Evolutionary conservation across 2,797 vertebrate species (phyloP).

Genomic region (Etheostoma perlongum): DNA sequence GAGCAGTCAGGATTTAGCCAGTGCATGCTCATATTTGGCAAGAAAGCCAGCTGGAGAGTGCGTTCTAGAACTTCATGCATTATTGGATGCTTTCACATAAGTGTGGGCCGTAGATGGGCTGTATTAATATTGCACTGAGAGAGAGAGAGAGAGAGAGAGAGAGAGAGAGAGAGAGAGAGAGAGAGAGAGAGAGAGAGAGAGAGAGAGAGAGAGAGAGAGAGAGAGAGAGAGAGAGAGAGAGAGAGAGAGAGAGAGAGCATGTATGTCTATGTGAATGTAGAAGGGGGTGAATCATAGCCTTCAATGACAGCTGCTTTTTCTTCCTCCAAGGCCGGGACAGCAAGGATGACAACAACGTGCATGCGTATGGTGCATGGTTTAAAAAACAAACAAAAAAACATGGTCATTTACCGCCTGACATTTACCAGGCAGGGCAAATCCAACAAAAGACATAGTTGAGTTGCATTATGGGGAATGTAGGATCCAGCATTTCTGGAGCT

Average conservation of each 20-base stretch:
- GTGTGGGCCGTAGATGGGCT: conserved; percentile 54
- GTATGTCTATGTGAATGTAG: conserved; percentile 15
- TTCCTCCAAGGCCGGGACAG: conserved; percentile 12
- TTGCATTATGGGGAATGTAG: too few species aligned
- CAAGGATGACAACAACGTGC: background rate
- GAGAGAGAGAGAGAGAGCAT: too few species aligned
- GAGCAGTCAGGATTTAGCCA: conserved; percentile 25
- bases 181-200: too few species aligned
- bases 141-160: conserved; percentile 13
- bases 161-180: too few species aligned
- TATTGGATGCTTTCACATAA: conserved; percentile 68
- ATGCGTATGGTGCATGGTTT: too few species aligned
- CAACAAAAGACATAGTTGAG: too few species aligned
- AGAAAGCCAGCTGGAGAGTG: conserved; percentile 48
- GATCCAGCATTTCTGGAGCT: too few species aligned
- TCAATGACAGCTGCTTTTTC: conserved; percentile 52
- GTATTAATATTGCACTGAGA: conserved; percentile 63
- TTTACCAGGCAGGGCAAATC: too few species aligned
- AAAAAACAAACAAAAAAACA: too few species aligned
- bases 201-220: too few species aligned
- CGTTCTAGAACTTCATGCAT: conserved; percentile 63
- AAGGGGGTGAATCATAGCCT: conserved; percentile 47
- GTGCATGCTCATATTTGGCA: conserved; percentile 50
- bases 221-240: too few species aligned
- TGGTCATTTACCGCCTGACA: too few species aligned